phyloP scores from a whole-genome alignment of 2,888 invertebrate species.

The Meloe dianella region DNA sequence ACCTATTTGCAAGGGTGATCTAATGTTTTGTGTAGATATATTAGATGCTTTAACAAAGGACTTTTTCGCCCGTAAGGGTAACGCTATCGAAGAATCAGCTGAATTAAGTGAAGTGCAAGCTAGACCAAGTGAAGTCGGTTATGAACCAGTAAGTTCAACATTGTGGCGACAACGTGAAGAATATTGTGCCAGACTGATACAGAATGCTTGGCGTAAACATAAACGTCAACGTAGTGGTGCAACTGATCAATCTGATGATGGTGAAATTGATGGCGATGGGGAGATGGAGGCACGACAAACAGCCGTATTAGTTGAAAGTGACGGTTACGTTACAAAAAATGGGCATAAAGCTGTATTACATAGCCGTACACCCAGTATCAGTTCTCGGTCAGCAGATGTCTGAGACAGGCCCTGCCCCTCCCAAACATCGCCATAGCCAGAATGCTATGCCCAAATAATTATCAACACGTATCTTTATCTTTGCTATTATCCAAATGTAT shows the following conservation, averaged over 20 bases:
- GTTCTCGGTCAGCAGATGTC: constrained; percentile 84
- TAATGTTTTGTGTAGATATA: constrained; percentile 98
- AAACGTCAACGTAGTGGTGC: constrained; percentile 71
- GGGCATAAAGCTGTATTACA: constrained; percentile 90
- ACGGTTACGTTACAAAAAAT: constrained; percentile 83
- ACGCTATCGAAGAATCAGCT: constrained; percentile 90
- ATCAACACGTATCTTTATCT: constrained; percentile 47
- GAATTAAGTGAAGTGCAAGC: constrained; percentile 85
- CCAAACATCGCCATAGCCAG: constrained; percentile 61
- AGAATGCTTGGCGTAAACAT: constrained; percentile 93
- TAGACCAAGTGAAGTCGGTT: constrained; percentile 85
- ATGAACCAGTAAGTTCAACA: constrained; percentile 93
- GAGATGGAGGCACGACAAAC: constrained; percentile 68
- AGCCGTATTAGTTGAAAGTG: constrained; percentile 84
- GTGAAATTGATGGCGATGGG: constrained; percentile 57
- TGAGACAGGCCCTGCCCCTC: constrained; percentile 79
- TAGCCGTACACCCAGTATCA: constrained; percentile 84
- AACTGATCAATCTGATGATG: constrained; percentile 64
- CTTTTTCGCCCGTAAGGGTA: constrained; percentile 96
- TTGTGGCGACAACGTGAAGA: constrained; percentile 96
- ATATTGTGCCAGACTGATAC: constrained; percentile 94
- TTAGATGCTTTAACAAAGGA: constrained; percentile 97
- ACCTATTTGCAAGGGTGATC: constrained; percentile 96
- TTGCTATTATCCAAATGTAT: constrained; percentile 39
- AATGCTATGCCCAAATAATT: constrained; percentile 44